phyloP scores from a whole-genome alignment of 2,797 vertebrate species.

The Xiphophorus birchmanni region DNA sequence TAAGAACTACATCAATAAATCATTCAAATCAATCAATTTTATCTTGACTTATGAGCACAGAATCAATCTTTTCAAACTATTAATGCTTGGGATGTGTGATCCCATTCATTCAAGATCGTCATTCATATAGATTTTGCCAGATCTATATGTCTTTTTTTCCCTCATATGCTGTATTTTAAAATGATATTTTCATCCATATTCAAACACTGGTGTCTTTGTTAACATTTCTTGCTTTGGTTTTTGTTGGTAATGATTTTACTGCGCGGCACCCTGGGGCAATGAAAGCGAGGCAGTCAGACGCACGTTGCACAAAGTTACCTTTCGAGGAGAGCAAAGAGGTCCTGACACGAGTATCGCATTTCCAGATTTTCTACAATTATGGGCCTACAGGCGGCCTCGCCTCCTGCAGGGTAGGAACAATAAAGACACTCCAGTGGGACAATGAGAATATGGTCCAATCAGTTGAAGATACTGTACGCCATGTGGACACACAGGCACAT shows the following conservation, averaged over 20 bases:
- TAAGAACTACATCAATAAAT: no score
- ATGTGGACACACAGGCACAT: neutral
- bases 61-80: neutral
- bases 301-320: slow-evolving; percentile 67
- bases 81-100: neutral
- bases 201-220: slow-evolving; percentile 2
- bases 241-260: slow-evolving; percentile 25
- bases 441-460: slow-evolving; percentile 30
- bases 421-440: slow-evolving; percentile 47
- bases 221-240: slow-evolving; percentile 18
- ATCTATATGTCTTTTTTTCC: neutral
- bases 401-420: slow-evolving; percentile 53
- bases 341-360: slow-evolving; percentile 69
- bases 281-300: slow-evolving; percentile 44
- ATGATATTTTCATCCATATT: neutral
- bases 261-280: slow-evolving; percentile 22
- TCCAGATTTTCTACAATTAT: slow-evolving; percentile 67
- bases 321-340: slow-evolving; percentile 44
- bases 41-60: neutral
- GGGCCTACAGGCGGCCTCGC: slow-evolving; percentile 59
- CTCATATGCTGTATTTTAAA: neutral
- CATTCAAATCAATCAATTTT: neutral
- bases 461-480: slow-evolving; percentile 10
- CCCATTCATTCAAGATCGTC: neutral
- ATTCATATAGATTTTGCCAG: neutral